Base-by-base conservation (phyloP, 2,797 vertebrate species). In the Tauraco hartlaubi region DNA sequence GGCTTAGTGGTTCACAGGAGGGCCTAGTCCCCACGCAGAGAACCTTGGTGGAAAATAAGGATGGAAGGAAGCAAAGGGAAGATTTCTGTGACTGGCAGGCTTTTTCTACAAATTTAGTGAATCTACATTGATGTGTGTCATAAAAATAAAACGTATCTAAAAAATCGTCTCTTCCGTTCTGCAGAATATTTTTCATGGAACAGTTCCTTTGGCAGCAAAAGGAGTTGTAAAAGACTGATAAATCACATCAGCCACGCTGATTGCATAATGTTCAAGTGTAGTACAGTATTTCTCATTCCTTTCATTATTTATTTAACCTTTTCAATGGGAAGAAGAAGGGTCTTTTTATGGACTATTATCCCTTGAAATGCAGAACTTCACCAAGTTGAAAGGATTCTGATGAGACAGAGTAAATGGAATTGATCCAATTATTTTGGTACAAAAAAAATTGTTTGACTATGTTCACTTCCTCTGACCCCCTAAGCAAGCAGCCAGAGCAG, bases 231-330 rank as follows among this genome's bases (percentile, higher is more conserved):
- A 85, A 67, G 44, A 66, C 69, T 59, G 66, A 88, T 94, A 84
- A 91, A 91, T 92, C 85, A 86, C 46, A 72, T 77, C 76, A 66
- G 58, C 61, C 76, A 86, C 4, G 2, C 63, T 29, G 41, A 58
- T 73, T 92, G 87, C 58, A 63, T 71, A 88, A 90, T 39, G 43
- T 39, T 69, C 33, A 29, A 41, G 5, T 19, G 22, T 49, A 71
- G 25, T 43, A 44, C 48, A n/a, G 58, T 75, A 90, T 69, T 94
- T 85, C 51, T 94, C 66, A 80, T 81, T 88, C 62, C 26, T 90
- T 86, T 85, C 20, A 84, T 90, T 91, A 92, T 92, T 92, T 91
- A 91, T 95, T 94, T 88, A 84, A 67, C 29, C 20, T 85, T 88
- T 83, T 52, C 66, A 56, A 33, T 43, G 4, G 37, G 9, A 0